Evolutionary conservation across 2,797 vertebrate species (phyloP).

Genomic region (Hephaestus fuliginosus): DNA sequence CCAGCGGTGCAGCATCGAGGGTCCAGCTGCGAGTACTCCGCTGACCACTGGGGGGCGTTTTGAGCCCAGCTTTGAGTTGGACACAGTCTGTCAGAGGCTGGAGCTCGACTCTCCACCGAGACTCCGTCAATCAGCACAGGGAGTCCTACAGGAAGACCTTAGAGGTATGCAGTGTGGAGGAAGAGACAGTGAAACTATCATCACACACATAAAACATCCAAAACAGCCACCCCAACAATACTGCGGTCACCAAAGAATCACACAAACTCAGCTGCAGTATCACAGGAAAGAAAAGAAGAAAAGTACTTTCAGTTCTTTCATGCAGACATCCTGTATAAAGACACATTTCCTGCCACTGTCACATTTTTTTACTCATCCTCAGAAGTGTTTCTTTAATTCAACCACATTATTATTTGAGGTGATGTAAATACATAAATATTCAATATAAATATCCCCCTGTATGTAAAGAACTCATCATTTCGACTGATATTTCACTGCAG

Average conservation of each 20-base stretch:
- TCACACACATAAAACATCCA: neutral
- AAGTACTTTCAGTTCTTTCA: neutral
- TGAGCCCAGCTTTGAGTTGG: conserved; percentile 58
- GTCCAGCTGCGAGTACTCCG: conserved; percentile 77
- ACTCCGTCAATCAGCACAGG: neutral
- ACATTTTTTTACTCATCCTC: neutral
- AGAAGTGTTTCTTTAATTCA: neutral
- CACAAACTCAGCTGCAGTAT: neutral
- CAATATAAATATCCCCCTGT: neutral
- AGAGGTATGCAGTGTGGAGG: neutral
- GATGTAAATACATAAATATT: neutral
- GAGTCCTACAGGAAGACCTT: conserved; percentile 5
- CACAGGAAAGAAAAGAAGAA: neutral
- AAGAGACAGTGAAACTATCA: neutral
- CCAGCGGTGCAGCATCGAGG: conserved; percentile 40
- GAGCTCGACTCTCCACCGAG: conserved; percentile 71
- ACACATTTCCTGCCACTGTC: neutral
- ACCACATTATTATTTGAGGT: neutral
- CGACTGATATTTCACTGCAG: neutral
- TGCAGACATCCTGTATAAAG: neutral
- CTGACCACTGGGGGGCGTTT: conserved; percentile 81
- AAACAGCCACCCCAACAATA: neutral
- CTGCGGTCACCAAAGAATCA: neutral
- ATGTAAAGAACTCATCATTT: neutral
- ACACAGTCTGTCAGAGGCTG: conserved; percentile 74